These are phyloP conservation scores for Suillia variegata DNA, from an alignment of 2,888 invertebrate genomes.

Conservation along the genomic window DNA sequence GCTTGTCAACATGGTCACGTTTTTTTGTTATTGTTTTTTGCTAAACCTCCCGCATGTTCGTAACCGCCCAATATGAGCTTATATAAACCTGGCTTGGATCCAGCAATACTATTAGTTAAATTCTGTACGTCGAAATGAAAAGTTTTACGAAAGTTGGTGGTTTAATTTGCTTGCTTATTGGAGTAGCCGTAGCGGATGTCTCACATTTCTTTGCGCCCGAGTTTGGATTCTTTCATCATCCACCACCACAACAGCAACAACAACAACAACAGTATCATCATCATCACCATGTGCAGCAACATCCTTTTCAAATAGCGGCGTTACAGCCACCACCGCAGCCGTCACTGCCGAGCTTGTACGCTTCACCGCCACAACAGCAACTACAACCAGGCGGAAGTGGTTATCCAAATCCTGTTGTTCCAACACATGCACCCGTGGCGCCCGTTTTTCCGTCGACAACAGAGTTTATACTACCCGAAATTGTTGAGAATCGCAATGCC, in stretches of 20 bases:
- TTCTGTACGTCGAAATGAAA: slow-evolving; percentile 22
- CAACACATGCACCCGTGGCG: slow-evolving; percentile 41
- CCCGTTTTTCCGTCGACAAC: slow-evolving; percentile 39
- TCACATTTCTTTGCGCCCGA: slow-evolving; percentile 48
- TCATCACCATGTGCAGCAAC: slow-evolving; percentile 9
- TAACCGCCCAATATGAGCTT: not conserved
- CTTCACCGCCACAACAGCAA: slow-evolving; percentile 25
- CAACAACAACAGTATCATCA: too few species aligned
- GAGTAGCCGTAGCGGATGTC: slow-evolving; percentile 37
- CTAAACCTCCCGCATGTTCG: not conserved
- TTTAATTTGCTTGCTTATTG: not conserved
- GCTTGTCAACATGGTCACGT: slow-evolving; percentile 14
- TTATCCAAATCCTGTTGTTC: slow-evolving; percentile 16
- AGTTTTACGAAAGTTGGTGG: slow-evolving; percentile 5
- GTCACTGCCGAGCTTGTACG: slow-evolving; percentile 36
- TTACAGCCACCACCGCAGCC: slow-evolving; percentile 35
- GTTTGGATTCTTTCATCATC: slow-evolving; percentile 37
- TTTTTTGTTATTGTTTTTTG: not conserved
- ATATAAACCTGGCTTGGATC: slow-evolving; percentile 22
- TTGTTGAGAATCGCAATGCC: slow-evolving; percentile 52
- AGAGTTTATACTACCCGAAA: slow-evolving; percentile 53
- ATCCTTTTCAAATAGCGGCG: slow-evolving; percentile 33
- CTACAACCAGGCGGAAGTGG: slow-evolving; percentile 5
- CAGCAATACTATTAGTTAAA: slow-evolving; percentile 18
- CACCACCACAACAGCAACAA: too few species aligned